Conservation (phyloP, 2,113 vertebrate genomes). For the Reinhardtius hippoglossoides region DNA sequence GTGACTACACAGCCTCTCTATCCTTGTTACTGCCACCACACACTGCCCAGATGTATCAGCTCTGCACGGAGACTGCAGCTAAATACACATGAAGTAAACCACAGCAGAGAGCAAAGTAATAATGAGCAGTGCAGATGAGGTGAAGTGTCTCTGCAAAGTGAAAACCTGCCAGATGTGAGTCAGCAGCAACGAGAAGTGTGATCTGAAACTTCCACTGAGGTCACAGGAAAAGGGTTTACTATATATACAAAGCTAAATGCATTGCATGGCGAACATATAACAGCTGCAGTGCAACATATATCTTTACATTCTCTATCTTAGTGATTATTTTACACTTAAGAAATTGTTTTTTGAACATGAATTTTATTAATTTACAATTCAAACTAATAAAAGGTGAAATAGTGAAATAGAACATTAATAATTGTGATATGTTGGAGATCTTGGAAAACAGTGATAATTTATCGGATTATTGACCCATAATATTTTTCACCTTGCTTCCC, state of each 20-base stretch:
- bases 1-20: background rate
- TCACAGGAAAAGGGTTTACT: background rate
- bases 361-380: too few species aligned
- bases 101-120: constrained; percentile 21
- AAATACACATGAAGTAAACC: constrained; percentile 30
- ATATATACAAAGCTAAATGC: background rate
- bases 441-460: too few species aligned
- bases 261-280: background rate
- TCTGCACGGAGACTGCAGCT: background rate
- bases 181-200: background rate
- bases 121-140: background rate
- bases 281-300: background rate
- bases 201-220: background rate
- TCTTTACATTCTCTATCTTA: background rate
- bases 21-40: background rate
- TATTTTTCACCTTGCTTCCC: too few species aligned
- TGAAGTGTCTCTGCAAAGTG: background rate
- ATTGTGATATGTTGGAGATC: too few species aligned
- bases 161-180: background rate
- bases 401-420: too few species aligned
- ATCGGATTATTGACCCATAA: too few species aligned
- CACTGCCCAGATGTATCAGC: constrained; percentile 1
- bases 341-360: too few species aligned
- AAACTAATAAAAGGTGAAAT: too few species aligned
- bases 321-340: too few species aligned